Evolutionary conservation across 1,140 invertebrate species (phyloP), one percentile per base, ranked within the genome.

Genomic region (Drosophila auraria): DNA sequence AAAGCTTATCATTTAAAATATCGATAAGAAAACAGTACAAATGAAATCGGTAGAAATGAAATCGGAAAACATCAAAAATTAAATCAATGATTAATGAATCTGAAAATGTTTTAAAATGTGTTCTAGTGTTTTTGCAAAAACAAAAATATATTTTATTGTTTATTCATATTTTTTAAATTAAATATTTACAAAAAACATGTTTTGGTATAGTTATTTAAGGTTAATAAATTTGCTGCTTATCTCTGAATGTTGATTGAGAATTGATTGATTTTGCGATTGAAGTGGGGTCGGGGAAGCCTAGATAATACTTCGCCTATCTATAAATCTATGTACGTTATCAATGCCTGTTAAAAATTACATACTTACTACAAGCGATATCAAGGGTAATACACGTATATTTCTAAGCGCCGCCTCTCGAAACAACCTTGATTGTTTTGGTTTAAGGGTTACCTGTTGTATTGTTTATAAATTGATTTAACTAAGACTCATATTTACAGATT

Each of bases 311-410:
- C 14, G 14, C 7, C 20, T 30, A 60, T 30, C 27, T 36, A 60
- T 44, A 72, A 72, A 72, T 53, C 12, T 61, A 12, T 2, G n/a
- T 50, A 12, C 3, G n/a, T 50, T 51, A 73, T 60, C 70, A 71
- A 70, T 17, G 50, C 2, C 0, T 14, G 36, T 51, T 70, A 36
- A 58, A 72, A 68, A 54, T 54, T 45, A 38, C 11, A 53, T 27
- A 53, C 38, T 53, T 27, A 20, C 62, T 54, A 64, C 33, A n/a
- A 44, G 20, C 17, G 12, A 36, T 59, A 51, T 36, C 72, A 17
- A 25, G 9, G 27, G 30, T 14, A 30, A 5, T 25, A n/a, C n/a
- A n/a, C n/a, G n/a, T n/a, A 60, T 27, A 15, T 63, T 17, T 42
- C 7, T 36, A 40, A 38, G 11, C 30, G 4, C 15, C 11, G 38